Evolutionary conservation across 1,140 invertebrate species (phyloP), one percentile per base, ranked within the genome.

Genomic region (Drosophila guanche): DNA sequence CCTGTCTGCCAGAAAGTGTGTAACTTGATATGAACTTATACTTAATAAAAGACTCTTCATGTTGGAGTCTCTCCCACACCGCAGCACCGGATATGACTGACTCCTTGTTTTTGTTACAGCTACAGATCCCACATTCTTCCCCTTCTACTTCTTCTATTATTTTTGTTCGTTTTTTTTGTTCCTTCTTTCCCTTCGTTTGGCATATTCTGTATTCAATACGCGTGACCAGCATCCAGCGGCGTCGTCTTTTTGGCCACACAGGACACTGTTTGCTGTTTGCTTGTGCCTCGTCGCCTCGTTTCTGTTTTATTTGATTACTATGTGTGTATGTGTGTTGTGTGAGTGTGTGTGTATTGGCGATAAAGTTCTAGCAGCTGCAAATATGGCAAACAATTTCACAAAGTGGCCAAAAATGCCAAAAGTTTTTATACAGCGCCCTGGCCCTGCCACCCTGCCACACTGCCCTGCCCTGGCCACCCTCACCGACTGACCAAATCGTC

Each of bases 331-430:
- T 56, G 43, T 54, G 58, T 47, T 65, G 47, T 53, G 40, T 62
- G 52, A 55, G 54, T 25, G 25, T 66, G 41, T 45, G 42, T 25
- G 25, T 25, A 37, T 8, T 33, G 22, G 46, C 53, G 63, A 68
- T 76, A 83, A 86, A 86, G 65, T 88, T 88, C 76, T 42, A 61
- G 66, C 78, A 83, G 83, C 70, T 74, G 70, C 83, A 88, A 86
- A 88, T 86, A 88, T 81, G 81, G 81, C 81, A 86, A 86, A 86
- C 83, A 86, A 86, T 89, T 86, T 86, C 78, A 72, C 83, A 86
- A 86, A 86, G 83, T 86, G 83, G 78, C 81, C 69, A 61, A 29
- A 12, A 57, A 76, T 48, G 60, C 59, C 66, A 65, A 88, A 86
- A 86, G 74, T 86, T 86, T 88, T 55, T 65, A 65, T 3, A 72